These are phyloP conservation scores for Stercorarius parasiticus DNA, from an alignment of 2,113 vertebrate genomes.

Conservation along the genomic window DNA sequence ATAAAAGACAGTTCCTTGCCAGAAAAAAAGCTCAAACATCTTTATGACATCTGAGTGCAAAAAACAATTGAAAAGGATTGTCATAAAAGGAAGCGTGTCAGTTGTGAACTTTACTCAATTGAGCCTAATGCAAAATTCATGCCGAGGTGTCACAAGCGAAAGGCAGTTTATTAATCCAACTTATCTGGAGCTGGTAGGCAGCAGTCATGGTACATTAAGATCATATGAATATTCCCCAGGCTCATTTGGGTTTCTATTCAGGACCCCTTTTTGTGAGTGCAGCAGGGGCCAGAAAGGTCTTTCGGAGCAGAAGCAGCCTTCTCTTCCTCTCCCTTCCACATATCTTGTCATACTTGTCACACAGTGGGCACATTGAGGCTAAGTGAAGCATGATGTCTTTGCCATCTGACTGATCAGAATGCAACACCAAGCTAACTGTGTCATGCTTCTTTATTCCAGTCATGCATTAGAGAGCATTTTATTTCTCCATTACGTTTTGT, in stretches of 20 bases:
- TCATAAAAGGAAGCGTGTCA: conserved; percentile 50
- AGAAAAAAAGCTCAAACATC: conserved; percentile 26
- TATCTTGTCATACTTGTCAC: background rate
- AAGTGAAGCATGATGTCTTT: conserved; percentile 2
- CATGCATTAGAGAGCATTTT: conserved; percentile 5
- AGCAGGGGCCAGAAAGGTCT: background rate
- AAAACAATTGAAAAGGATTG: conserved; percentile 38
- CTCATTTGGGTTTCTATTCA: background rate
- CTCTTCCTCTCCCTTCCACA: background rate
- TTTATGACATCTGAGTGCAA: conserved; percentile 35
- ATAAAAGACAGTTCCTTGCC: conserved; percentile 51
- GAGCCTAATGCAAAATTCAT: conserved; percentile 69
- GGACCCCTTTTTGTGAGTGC: background rate
- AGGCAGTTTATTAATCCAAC: conserved; percentile 58
- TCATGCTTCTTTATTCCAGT: conserved; percentile 40
- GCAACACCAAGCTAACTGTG: background rate
- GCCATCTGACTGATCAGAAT: conserved; percentile 4
- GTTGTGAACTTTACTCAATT: conserved; percentile 62
- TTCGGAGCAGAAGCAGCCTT: background rate
- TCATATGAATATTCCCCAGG: conserved; percentile 7
- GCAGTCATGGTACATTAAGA: conserved; percentile 20
- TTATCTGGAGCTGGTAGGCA: conserved; percentile 32
- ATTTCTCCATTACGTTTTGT: background rate
- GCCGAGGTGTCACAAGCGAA: conserved; percentile 27
- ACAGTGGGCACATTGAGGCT: background rate